These are phyloP conservation scores for Alligator sinensis DNA, from an alignment of 2,113 vertebrate genomes.

Conservation along the genomic window DNA sequence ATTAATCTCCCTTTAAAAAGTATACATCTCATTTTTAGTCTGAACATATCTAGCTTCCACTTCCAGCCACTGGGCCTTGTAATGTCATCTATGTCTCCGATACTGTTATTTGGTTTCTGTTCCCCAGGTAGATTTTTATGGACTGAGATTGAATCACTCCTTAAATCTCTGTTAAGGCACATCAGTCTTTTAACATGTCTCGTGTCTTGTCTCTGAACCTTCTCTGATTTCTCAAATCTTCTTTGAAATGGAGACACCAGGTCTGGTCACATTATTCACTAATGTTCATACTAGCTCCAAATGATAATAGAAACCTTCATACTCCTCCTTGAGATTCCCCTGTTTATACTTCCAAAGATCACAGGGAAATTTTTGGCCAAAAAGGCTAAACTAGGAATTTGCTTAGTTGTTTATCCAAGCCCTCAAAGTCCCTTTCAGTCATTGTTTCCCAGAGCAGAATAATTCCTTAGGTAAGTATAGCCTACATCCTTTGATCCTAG, in stretches of 20 bases:
- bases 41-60: not conserved
- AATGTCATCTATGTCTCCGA: not conserved
- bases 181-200: not conserved
- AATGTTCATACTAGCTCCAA: not conserved
- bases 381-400: not conserved
- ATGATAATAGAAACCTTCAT: not conserved
- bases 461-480: not conserved
- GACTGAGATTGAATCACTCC: not conserved
- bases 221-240: not conserved
- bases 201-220: not conserved
- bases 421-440: fast-evolving
- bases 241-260: not conserved
- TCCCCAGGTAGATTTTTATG: not conserved
- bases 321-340: not conserved
- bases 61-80: not conserved
- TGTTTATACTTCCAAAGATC: not conserved
- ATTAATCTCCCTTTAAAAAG: not conserved
- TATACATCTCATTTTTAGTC: not conserved
- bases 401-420: not conserved
- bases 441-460: not conserved
- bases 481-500: not conserved
- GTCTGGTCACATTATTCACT: not conserved
- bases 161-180: not conserved
- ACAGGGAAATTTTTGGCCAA: not conserved
- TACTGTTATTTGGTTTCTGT: not conserved